A percentile compares a stretch with the other conserved stretches of the same genome.
These are phyloP conservation scores for Falcunculus frontatus DNA, from an alignment of 2,113 vertebrate genomes.

Conservation along the genomic window DNA sequence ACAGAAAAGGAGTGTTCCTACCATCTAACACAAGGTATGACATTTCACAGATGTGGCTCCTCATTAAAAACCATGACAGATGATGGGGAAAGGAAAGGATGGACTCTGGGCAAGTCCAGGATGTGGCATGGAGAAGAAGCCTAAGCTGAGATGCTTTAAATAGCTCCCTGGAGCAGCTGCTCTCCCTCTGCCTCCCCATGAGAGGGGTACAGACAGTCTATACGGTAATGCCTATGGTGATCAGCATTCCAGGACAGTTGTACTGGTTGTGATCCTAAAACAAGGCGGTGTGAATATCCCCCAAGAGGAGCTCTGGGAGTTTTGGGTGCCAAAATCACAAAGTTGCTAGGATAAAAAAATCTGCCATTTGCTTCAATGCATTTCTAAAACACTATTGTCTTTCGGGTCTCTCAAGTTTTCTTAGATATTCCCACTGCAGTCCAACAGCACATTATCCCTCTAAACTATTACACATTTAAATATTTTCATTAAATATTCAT, in stretches of 20 bases:
- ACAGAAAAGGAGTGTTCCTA: not conserved
- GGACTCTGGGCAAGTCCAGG: not conserved
- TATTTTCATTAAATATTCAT: not conserved
- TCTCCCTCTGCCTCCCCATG: not conserved
- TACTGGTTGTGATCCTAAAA: not conserved
- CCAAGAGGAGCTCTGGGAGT: not conserved
- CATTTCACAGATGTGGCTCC: not conserved
- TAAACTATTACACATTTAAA: not conserved
- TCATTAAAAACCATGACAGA: not conserved
- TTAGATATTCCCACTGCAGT: not conserved
- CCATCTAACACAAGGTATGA: not conserved
- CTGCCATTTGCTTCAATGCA: not conserved
- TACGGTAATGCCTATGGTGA: not conserved
- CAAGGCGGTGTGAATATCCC: not conserved
- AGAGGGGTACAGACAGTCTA: not conserved
- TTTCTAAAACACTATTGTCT: not conserved
- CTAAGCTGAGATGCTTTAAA: not conserved
- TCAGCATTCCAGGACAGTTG: not conserved
- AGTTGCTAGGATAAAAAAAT: not conserved
- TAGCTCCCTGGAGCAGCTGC: not conserved
- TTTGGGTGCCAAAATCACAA: not conserved
- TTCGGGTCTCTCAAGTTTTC: fast-evolving
- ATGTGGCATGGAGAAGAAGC: not conserved
- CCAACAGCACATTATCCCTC: not conserved
- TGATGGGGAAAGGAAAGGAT: not conserved